Base-by-base conservation (phyloP, 2,113 vertebrate genomes). In the Naja naja region DNA sequence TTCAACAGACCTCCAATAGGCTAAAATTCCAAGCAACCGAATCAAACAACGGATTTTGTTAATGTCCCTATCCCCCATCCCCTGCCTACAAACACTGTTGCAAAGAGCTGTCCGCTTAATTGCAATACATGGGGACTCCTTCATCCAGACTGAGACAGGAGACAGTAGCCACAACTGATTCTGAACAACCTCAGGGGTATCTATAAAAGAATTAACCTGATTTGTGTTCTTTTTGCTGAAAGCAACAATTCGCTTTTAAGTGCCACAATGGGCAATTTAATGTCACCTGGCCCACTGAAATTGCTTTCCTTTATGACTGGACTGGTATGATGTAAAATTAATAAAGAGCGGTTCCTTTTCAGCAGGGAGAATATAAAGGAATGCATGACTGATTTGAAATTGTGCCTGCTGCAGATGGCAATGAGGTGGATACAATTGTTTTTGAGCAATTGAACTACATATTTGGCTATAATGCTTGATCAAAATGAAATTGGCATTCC, bases 331-430 rank as follows among this genome's bases (percentile, higher is more conserved):
- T 94, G 6, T 53, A 94, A 94, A 89, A 95, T 81, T 93, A 93
- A 95, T 55, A 96, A 94, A 95, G 20, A 8, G 4, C 7, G 93
- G 47, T 30, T 91, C 1, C 12, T 7, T 93, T 93, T 91, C 81
- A 93, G 93, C 64, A 56, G 93, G 94, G 85, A 94, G 43, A 89
- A 9, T 45, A 88, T 30, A 87, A 69, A 93, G 96, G 14, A 95
- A 94, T 91, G 93, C 0, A 10, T 1, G 16, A 92, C 4, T 95
- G 92, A 95, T 94, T 95, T 95, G 90, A 96, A 96, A 95, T 90
- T 94, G 47, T 94, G 88, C 58, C 43, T 93, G 74, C 43, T 92
- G 91, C 90, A 97, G 85, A 95, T 91, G 85, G 90, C 92, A 94
- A 93, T 94, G 93, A 95, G 0, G 0, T 58, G 64, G 90, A 94